Percentiles rank a stretch among this genome's conserved stretches.
Evolutionary conservation across 1,140 invertebrate genomes (phyloP).

Genomic region (Drosophila lini): DNA sequence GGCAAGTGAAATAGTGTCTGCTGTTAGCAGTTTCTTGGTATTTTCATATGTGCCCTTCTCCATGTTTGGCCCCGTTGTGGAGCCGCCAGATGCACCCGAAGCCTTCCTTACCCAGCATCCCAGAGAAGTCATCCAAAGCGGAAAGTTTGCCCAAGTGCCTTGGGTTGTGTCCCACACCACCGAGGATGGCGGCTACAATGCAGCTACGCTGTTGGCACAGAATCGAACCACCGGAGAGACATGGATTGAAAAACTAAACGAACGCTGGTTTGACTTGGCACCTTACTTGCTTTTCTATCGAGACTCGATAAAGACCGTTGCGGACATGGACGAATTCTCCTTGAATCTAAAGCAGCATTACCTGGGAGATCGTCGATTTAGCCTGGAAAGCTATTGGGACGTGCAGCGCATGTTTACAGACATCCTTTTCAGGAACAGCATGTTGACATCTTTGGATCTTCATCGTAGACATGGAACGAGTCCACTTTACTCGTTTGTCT

Average conservation of each 20-base stretch:
- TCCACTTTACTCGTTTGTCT: background rate
- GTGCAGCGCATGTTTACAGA: background rate
- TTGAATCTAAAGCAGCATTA: background rate
- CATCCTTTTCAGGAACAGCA: background rate
- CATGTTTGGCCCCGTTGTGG: slow-evolving; percentile 87
- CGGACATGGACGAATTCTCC: slow-evolving; percentile 4
- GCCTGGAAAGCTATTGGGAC: background rate
- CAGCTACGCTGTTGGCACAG: slow-evolving; percentile 63
- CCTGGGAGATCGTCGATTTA: background rate
- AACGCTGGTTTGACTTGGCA: slow-evolving; percentile 53
- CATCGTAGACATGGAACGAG: background rate
- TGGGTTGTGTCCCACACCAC: slow-evolving; percentile 85
- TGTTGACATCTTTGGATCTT: background rate
- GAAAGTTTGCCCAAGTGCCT: slow-evolving; percentile 85
- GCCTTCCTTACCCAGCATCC: slow-evolving; percentile 86
- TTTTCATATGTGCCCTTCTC: slow-evolving; percentile 86
- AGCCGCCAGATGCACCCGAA: slow-evolving; percentile 60
- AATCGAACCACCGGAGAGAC: slow-evolving; percentile 6
- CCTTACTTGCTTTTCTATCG: slow-evolving; percentile 57
- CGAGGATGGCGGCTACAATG: slow-evolving; percentile 86
- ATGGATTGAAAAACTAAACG: slow-evolving; percentile 32
- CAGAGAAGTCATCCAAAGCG: slow-evolving; percentile 84
- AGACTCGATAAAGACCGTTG: slow-evolving; percentile 21
- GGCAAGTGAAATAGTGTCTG: slow-evolving; percentile 66
- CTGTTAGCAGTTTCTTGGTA: slow-evolving; percentile 51